Evolutionary conservation across 2,113 vertebrate species (phyloP).

Genomic region (Excalfactoria chinensis): DNA sequence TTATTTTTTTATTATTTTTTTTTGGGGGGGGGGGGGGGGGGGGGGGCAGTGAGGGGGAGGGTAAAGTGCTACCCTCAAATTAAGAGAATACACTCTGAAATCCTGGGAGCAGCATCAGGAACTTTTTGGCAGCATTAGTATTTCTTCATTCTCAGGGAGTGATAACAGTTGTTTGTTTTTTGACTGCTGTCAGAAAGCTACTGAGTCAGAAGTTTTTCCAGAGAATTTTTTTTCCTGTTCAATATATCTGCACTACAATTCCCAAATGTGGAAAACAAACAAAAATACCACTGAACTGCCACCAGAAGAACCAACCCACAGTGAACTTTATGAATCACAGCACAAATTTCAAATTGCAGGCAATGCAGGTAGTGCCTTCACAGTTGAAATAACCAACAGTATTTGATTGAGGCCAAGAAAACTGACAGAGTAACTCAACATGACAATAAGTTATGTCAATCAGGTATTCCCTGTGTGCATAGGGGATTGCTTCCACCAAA

Average conservation of each 20-base stretch:
- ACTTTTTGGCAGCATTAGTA: not conserved
- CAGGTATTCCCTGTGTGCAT: too few species aligned
- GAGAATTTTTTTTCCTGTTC: not conserved
- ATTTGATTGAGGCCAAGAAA: not conserved
- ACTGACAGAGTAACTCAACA: too few species aligned
- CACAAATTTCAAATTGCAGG: not conserved
- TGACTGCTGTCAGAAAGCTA: not conserved
- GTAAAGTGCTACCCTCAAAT: not conserved
- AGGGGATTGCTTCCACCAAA: too few species aligned
- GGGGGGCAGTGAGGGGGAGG: too few species aligned
- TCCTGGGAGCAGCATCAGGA: not conserved
- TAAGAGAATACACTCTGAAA: not conserved
- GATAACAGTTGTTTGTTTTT: not conserved
- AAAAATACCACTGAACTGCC: not conserved
- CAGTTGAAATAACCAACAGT: not conserved
- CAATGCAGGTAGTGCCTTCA: not conserved
- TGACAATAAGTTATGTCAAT: too few species aligned
- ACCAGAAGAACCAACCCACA: not conserved
- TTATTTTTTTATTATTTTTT: too few species aligned
- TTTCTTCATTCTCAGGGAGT: not conserved
- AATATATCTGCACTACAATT: not conserved
- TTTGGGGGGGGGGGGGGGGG: too few species aligned
- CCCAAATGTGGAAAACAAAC: not conserved
- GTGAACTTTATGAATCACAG: not conserved
- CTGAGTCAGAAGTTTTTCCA: not conserved